These are phyloP conservation scores for Meganola albula DNA, from an alignment of 2,888 invertebrate genomes.

Conservation along the genomic window DNA sequence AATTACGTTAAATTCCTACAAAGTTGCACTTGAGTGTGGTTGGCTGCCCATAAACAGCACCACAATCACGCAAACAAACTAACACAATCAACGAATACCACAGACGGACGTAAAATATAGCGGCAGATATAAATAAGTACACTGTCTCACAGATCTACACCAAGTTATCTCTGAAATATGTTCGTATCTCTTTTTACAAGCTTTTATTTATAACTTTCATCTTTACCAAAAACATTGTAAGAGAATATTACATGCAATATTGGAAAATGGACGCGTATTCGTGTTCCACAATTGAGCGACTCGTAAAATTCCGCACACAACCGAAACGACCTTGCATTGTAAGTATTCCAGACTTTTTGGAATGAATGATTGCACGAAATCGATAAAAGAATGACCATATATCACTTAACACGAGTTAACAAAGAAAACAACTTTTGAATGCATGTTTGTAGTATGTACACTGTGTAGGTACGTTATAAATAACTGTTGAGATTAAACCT, in stretches of 20 bases:
- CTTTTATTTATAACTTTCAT: slow-evolving; percentile 44
- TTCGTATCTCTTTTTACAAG: slow-evolving; percentile 36
- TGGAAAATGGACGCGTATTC: too few relatives aligned
- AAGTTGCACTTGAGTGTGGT: slow-evolving; percentile 33
- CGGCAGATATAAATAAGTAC: slow-evolving; percentile 55
- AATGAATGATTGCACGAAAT: slow-evolving; percentile 34
- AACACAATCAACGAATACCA: slow-evolving; percentile 58
- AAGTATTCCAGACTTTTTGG: slow-evolving; percentile 32
- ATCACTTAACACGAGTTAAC: slow-evolving; percentile 20
- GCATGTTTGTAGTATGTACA: too few relatives aligned
- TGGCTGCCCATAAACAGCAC: slow-evolving; percentile 34
- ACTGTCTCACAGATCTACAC: slow-evolving; percentile 42
- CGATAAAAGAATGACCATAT: slow-evolving; percentile 29
- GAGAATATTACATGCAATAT: too few relatives aligned
- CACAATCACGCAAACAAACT: slow-evolving; percentile 52
- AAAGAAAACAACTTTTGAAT: too few relatives aligned
- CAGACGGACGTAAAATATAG: slow-evolving; percentile 48
- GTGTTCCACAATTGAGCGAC: slow-evolving; percentile 25
- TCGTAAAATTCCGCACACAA: slow-evolving; percentile 39
- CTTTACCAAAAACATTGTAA: slow-evolving; percentile 20
- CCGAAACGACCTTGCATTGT: slow-evolving; percentile 57
- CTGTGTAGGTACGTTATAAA: too few relatives aligned
- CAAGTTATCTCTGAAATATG: slow-evolving; percentile 51
- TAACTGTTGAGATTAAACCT: too few relatives aligned
- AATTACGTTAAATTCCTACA: slow-evolving; percentile 26